Percentiles rank a stretch among this genome's conserved stretches.
Conservation (phyloP, 35 echinoderm and acorn worm genomes). For the Ophioderma brevispina region DNA sequence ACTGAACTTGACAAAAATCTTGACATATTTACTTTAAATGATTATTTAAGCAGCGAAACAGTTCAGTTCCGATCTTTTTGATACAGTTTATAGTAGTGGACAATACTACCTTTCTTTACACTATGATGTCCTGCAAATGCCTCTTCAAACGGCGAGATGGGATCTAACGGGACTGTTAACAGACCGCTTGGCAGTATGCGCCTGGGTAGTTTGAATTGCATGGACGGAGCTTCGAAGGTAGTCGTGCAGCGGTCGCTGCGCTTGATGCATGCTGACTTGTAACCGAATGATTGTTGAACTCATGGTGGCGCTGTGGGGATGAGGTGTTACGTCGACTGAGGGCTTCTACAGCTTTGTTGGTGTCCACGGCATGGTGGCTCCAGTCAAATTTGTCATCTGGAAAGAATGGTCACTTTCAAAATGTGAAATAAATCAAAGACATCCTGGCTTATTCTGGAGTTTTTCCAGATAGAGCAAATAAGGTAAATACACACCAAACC, state of each 20-base stretch:
- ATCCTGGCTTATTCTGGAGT: too few relatives aligned
- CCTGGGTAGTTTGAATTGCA: background rate
- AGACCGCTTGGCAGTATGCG: background rate
- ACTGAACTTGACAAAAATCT: too few relatives aligned
- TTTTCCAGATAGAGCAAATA: too few relatives aligned
- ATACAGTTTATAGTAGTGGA: too few relatives aligned
- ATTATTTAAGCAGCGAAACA: too few relatives aligned
- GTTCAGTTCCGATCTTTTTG: too few relatives aligned
- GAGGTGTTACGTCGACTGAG: background rate
- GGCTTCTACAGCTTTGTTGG: background rate
- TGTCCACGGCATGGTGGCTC: background rate
- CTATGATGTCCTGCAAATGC: background rate
- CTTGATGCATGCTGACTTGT: constrained; percentile 37
- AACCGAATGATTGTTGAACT: constrained; percentile 43
- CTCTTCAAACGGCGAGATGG: constrained; percentile 62
- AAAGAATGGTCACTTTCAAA: too few relatives aligned
- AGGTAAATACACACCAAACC: too few relatives aligned
- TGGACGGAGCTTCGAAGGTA: constrained; percentile 17
- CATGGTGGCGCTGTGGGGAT: constrained; percentile 10
- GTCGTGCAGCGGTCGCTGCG: constrained; percentile 17
- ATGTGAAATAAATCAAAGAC: too few relatives aligned
- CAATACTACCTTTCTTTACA: background rate
- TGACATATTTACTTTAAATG: too few relatives aligned
- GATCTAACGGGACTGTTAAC: constrained; percentile 33
- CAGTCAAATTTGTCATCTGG: constrained; percentile 16